A percentile compares a stretch with the other conserved stretches of the same genome.
phyloP scores from a whole-genome alignment of 2,888 invertebrate genomes.

The Hirtodrosophila trivittata region DNA sequence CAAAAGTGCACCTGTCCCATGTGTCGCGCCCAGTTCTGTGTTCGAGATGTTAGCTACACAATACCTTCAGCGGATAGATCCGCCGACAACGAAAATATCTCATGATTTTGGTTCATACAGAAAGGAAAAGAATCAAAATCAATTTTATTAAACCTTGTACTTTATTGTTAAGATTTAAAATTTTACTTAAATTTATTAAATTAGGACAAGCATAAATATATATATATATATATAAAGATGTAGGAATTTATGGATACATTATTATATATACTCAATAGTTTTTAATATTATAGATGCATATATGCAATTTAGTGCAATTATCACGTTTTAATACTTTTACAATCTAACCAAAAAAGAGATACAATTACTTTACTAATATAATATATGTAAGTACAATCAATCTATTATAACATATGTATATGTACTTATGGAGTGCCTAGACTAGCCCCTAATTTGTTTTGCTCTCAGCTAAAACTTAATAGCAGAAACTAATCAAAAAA shows the following conservation, averaged over 20 bases:
- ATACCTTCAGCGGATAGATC: slow-evolving; percentile 16
- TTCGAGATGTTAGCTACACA: slow-evolving; percentile 90
- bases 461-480: slow-evolving; percentile 36
- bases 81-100: slow-evolving; percentile 9
- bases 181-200: slow-evolving; percentile 44
- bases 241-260: not conserved
- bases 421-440: slow-evolving; percentile 42
- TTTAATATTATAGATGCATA: slow-evolving; percentile 51
- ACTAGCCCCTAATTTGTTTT: slow-evolving; percentile 42
- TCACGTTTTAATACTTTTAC: slow-evolving; percentile 78
- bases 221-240: slow-evolving; percentile 22
- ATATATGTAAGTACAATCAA: slow-evolving; percentile 57
- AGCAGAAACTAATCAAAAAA: slow-evolving; percentile 23
- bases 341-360: slow-evolving; percentile 65
- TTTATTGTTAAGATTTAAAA: slow-evolving; percentile 63
- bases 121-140: slow-evolving; percentile 11
- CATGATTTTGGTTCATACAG: slow-evolving; percentile 48
- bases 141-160: slow-evolving; percentile 46
- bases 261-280: slow-evolving; percentile 18
- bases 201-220: slow-evolving; percentile 45
- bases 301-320: slow-evolving; percentile 66
- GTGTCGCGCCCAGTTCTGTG: slow-evolving; percentile 92
- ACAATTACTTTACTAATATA: slow-evolving; percentile 33
- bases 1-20: slow-evolving; percentile 94
- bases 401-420: slow-evolving; percentile 29